Evolutionary conservation across 2,797 vertebrate genomes (phyloP), one percentile per base, ranked within the genome.

Genomic region (Notoglanidium macrostoma): DNA sequence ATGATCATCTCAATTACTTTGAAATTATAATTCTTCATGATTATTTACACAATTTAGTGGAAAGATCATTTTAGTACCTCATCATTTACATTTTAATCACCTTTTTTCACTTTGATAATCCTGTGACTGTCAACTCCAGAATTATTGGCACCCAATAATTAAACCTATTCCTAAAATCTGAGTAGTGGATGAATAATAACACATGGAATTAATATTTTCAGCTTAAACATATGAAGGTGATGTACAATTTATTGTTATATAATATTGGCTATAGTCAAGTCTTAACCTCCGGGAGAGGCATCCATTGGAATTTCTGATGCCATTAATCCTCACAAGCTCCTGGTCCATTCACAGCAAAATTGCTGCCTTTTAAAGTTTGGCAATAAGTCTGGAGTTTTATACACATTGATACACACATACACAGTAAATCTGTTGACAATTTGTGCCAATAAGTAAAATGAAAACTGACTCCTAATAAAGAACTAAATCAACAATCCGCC

Each of bases 281-380:
- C 49, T 77, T n/a, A 51, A n/a, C 73, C 73, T 76, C 73, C 46
- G 73, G 73, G 29, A 76, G 77, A 59, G 10, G 29, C 29, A 59
- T 35, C 77, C 54, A 80, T 23, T 61, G 21, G 74, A 77, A 54
- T 55, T 32, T 77, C 9, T 55, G 26, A 29, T 77, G 14, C 7
- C 15, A 29, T 32, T 77, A 32, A 54, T 77, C n/a, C 55, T 54
- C 26, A n/a, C 26, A 29, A 54, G 7, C 55, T 74, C 9, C 40
- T 79, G 51, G 55, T 59, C 51, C 19, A 57, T 35, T 44, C 35
- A 4, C 11, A 6, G 0, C 32, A 21, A 40, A 80, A 61, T 29
- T 23, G 10, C 54, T 79, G 54, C 54, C 21, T 79, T 15, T 32
- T 77, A 54, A 77, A 54, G 26, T 44, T 4, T 49, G 44, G 26